phyloP scores from a whole-genome alignment of 2,113 vertebrate species.

The Sinocyclocheilus maitianheensis region DNA sequence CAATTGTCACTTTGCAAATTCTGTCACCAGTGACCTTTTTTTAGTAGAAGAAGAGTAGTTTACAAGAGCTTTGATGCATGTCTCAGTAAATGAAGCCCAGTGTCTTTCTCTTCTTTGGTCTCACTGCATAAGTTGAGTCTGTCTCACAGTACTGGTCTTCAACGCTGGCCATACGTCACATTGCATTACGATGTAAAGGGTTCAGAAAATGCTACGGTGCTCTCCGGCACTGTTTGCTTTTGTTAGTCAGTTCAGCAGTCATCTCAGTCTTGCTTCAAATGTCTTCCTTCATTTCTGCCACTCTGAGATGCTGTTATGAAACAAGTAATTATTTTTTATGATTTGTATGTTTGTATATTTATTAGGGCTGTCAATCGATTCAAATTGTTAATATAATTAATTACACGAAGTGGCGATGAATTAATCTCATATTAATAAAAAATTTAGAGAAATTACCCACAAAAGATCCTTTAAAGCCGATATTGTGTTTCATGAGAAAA shows the following conservation, averaged over 20 bases:
- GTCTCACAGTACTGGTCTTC: neutral
- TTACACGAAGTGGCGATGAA: too few relatives aligned
- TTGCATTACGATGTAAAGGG: neutral
- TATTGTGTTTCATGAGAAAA: too few relatives aligned
- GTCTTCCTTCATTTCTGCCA: too few relatives aligned
- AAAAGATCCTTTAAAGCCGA: too few relatives aligned
- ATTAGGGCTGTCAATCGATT: too few relatives aligned
- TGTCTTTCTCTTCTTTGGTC: neutral
- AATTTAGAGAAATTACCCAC: too few relatives aligned
- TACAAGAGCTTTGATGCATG: neutral
- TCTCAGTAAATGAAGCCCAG: neutral
- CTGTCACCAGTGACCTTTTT: neutral
- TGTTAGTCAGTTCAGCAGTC: neutral
- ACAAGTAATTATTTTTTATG: neutral
- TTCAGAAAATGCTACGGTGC: too few relatives aligned
- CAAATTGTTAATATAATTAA: too few relatives aligned
- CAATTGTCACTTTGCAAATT: neutral
- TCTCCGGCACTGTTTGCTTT: neutral
- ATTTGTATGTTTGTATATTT: neutral
- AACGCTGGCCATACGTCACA: neutral
- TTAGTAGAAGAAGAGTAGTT: neutral
- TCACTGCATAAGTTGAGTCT: neutral
- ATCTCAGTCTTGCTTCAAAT: too few relatives aligned
- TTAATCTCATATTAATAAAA: too few relatives aligned
- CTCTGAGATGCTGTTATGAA: too few relatives aligned